phyloP scores from a whole-genome alignment of 2,113 vertebrate genomes.

The Leptobrachium ailaonicum region DNA sequence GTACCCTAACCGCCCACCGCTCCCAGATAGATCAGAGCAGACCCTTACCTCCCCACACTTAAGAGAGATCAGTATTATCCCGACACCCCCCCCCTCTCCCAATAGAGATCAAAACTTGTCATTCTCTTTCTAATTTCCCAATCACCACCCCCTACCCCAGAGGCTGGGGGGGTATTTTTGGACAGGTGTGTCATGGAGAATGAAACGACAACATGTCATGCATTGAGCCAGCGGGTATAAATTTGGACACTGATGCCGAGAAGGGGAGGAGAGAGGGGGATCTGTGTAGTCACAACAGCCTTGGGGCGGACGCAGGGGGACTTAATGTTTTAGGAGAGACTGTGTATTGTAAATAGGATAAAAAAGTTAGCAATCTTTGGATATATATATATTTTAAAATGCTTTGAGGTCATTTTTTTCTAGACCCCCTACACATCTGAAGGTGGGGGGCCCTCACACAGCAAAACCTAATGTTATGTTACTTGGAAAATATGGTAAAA shows the following conservation, averaged over 20 bases:
- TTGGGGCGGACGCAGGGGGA: conserved; percentile 59
- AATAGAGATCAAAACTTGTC: conserved; percentile 33
- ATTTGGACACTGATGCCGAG: conserved; percentile 39
- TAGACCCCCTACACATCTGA: conserved; percentile 35
- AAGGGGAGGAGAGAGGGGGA: background rate
- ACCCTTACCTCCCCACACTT: conserved; percentile 16
- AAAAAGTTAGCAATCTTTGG: conserved; percentile 72
- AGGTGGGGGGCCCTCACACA: background rate
- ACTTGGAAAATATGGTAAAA: background rate
- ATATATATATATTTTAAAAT: conserved; percentile 54
- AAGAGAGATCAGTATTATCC: conserved; percentile 2
- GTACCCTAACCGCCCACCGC: background rate
- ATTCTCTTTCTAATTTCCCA: conserved; percentile 19
- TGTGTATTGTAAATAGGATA: conserved; percentile 82
- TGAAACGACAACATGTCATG: conserved; percentile 36
- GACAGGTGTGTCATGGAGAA: conserved; percentile 40
- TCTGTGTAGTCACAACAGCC: conserved; percentile 71
- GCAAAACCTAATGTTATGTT: background rate
- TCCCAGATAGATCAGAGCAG: conserved; percentile 24
- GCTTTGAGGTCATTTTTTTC: conserved; percentile 70
- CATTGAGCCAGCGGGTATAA: conserved; percentile 35
- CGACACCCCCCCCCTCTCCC: background rate
- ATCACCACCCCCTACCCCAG: conserved; percentile 23
- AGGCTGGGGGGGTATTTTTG: conserved; percentile 32
- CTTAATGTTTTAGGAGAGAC: conserved; percentile 69